These are phyloP conservation scores for Rutpela maculata DNA, from an alignment of 2,888 invertebrate genomes.

Conservation along the genomic window DNA sequence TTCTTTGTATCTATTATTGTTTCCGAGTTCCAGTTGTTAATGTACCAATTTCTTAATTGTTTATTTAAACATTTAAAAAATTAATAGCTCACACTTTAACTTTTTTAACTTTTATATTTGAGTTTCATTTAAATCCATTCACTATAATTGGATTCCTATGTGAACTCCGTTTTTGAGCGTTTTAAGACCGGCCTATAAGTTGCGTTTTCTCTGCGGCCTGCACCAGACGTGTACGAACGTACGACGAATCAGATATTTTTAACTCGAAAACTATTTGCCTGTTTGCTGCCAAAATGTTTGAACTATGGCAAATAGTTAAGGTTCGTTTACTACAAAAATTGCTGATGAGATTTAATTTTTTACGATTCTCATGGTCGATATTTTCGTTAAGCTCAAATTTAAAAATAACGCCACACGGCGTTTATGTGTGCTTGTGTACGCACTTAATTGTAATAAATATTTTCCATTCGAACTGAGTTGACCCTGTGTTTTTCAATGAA, in stretches of 20 bases:
- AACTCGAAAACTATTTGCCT: constrained; percentile 72
- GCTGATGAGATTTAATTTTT: constrained; percentile 45
- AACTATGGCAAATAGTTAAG: constrained; percentile 72
- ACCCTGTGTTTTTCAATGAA: background rate
- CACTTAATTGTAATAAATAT: constrained; percentile 19
- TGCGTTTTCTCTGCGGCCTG: constrained; percentile 49
- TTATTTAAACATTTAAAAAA: no score
- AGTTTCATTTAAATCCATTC: no score
- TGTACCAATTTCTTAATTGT: no score
- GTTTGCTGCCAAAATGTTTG: constrained; percentile 72
- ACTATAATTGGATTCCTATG: no score
- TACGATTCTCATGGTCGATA: constrained; percentile 39
- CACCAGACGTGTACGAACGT: constrained; percentile 46
- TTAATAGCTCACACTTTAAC: no score
- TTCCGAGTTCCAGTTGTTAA: no score
- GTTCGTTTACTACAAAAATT: constrained; percentile 69
- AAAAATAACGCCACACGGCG: constrained; percentile 17
- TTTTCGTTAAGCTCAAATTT: constrained; percentile 19
- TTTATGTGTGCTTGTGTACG: constrained; percentile 13
- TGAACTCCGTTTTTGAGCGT: no score
- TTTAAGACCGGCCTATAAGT: no score
- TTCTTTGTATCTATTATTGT: no score
- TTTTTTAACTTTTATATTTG: no score
- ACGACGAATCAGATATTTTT: constrained; percentile 70
- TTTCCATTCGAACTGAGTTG: constrained; percentile 13